These are phyloP conservation scores for Caenorhabditis macrosperma DNA, from an alignment of 2,888 invertebrate genomes.

Conservation along the genomic window DNA sequence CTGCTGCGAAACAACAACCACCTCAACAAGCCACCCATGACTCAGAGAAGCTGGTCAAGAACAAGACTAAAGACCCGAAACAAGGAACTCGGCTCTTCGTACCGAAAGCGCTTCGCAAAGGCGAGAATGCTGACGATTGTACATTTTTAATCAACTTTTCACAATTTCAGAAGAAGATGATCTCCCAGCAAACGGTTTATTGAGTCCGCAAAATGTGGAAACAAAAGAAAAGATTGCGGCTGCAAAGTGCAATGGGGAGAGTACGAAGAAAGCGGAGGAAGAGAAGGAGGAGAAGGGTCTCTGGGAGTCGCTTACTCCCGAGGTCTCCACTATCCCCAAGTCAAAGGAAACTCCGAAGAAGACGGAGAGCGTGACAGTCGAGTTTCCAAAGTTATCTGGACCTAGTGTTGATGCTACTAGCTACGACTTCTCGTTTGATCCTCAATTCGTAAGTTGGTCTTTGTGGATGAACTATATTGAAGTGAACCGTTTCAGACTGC, in stretches of 20 bases:
- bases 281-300: constrained; percentile 23
- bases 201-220: constrained; percentile 43
- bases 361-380: constrained; percentile 9
- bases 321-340: not conserved
- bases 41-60: constrained; percentile 23
- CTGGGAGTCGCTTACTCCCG: constrained; percentile 17
- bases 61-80: constrained; percentile 27
- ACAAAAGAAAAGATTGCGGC: constrained; percentile 49
- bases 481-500: not conserved
- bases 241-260: constrained; percentile 4
- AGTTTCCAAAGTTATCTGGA: constrained; percentile 39
- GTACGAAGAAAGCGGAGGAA: constrained; percentile 4
- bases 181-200: constrained; percentile 51
- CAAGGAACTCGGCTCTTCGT: constrained; percentile 49
- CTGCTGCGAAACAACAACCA: constrained; percentile 14
- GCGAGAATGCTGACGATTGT: constrained; percentile 7
- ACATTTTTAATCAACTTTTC: not conserved
- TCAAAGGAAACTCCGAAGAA: not conserved
- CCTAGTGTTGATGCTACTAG: constrained; percentile 34
- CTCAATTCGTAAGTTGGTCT: constrained; percentile 54
- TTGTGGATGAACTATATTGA: too few relatives aligned
- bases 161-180: constrained; percentile 49
- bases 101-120: constrained; percentile 56
- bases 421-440: constrained; percentile 70
- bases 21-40: not conserved